A percentile compares a stretch with the other conserved stretches of the same genome.
phyloP scores from a whole-genome alignment of 2,797 vertebrate species.

The Phrynocephalus forsythii region DNA sequence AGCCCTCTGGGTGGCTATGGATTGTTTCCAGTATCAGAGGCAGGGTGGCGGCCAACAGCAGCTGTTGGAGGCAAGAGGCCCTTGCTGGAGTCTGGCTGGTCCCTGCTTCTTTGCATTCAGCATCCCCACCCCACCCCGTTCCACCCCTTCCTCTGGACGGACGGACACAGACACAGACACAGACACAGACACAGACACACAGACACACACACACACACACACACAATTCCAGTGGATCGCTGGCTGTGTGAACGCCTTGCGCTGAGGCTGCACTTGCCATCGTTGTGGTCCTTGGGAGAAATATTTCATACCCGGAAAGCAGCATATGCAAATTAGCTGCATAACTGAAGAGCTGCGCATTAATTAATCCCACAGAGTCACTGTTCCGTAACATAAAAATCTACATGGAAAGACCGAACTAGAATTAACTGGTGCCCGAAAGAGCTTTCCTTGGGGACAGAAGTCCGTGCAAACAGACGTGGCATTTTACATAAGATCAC shows the following conservation, averaged over 20 bases:
- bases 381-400: conserved; percentile 68
- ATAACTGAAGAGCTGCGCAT: conserved; percentile 55
- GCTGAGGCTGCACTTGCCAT: not conserved
- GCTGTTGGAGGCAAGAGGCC: not conserved
- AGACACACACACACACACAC: too few species aligned
- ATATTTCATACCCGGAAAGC: conserved; percentile 11
- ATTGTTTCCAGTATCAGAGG: too few species aligned
- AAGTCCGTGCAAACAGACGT: conserved; percentile 46
- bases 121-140: not conserved
- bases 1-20: too few species aligned
- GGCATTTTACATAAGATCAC: conserved; percentile 2
- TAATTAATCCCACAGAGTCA: conserved; percentile 62
- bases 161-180: too few species aligned
- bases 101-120: too few species aligned
- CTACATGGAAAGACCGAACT: conserved; percentile 51
- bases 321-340: conserved; percentile 61
- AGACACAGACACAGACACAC: too few species aligned
- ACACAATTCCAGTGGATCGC: not conserved
- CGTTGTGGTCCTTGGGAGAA: conserved; percentile 14
- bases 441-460: conserved; percentile 13
- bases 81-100: not conserved
- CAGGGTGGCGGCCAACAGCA: not conserved
- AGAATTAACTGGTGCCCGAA: conserved; percentile 58
- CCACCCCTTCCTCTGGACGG: not conserved
- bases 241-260: not conserved